Evolutionary conservation across 2,797 vertebrate genomes (phyloP).

Genomic region (Brachyrhaphis roseni): DNA sequence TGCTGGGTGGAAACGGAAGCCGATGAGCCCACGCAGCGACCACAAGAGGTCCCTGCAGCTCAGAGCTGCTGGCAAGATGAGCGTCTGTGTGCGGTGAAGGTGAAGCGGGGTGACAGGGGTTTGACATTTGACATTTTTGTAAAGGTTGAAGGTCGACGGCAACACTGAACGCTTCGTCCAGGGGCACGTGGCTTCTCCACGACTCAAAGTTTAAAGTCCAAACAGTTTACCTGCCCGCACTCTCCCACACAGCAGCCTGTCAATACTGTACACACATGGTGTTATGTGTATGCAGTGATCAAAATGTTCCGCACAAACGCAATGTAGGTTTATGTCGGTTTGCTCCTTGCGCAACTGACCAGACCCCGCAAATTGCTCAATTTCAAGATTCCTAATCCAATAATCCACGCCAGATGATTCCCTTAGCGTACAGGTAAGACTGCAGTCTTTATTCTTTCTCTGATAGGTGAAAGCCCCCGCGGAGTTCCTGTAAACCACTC

Average conservation of each 20-base stretch:
- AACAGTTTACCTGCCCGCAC: conserved; percentile 13
- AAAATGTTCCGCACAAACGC: background rate
- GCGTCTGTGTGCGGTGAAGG: background rate
- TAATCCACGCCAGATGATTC: background rate
- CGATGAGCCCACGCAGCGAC: background rate
- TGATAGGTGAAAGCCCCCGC: conserved; percentile 23
- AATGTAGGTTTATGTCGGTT: background rate
- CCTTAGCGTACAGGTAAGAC: background rate
- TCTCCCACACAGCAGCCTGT: background rate
- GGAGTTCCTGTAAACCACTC: conserved; percentile 62
- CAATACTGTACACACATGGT: background rate
- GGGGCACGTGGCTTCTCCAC: conserved; percentile 7
- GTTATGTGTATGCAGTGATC: background rate
- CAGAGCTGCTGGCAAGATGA: conserved; percentile 9
- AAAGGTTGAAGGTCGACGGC: conserved; percentile 30
- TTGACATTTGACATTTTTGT: conserved; percentile 26
- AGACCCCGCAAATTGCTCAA: background rate
- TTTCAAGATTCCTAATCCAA: background rate
- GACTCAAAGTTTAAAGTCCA: conserved; percentile 20
- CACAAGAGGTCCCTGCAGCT: conserved; percentile 63
- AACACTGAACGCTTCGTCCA: background rate
- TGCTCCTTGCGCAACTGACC: conserved; percentile 12
- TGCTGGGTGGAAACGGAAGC: background rate
- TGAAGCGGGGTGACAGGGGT: conserved; percentile 20
- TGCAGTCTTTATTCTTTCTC: conserved; percentile 10